Evolutionary conservation across 2,888 invertebrate genomes (phyloP), one percentile per base, ranked within the genome.

Genomic region (Drosophila lutescens): DNA sequence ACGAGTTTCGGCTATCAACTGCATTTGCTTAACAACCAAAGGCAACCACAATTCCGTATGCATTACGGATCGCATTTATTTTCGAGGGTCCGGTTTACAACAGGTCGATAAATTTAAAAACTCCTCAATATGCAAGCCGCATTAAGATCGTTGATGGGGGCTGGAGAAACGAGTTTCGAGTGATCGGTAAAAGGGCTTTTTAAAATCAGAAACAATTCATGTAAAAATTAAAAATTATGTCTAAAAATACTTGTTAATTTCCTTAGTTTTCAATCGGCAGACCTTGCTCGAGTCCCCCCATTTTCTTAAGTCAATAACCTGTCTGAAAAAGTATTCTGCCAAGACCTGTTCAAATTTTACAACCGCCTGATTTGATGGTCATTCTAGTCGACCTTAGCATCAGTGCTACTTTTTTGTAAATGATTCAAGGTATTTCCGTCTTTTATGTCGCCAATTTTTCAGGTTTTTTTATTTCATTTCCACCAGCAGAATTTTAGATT

Each of bases 81-180:
- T 69, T 63, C 15, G 55, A 43, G 78, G 61, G 77, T 80, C 86
- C 82, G 79, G 82, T 83, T 82, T 78, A 67, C 55, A 67, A 69
- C 61, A 62, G 59, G 78, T 54, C 73, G 58, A 73, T 73, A 67
- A 73, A 73, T 74, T 69, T 57, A 32, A 41, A 23, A 66, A 53
- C 63, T 71, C 54, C 51, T 82, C 59, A 72, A 77, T 69, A 82
- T 82, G 76, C 82, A 60, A 38, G 56, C 53, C 79, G 74, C 76
- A 67, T 67, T 54, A 55, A 66, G 60, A 44, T 55, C 13, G 34
- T 12, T 26, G 62, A 78, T 61, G 43, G 60, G 43, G 34, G 32
- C 40, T 40, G 40, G 32, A 54, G 40, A 72, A 65, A 72, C 72
- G 40, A 49, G 73, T 72, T 72, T 71, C n/a, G 23, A 26, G 7